Conservation (phyloP, 2,113 vertebrate species). For the Cryptotis parvus region DNA sequence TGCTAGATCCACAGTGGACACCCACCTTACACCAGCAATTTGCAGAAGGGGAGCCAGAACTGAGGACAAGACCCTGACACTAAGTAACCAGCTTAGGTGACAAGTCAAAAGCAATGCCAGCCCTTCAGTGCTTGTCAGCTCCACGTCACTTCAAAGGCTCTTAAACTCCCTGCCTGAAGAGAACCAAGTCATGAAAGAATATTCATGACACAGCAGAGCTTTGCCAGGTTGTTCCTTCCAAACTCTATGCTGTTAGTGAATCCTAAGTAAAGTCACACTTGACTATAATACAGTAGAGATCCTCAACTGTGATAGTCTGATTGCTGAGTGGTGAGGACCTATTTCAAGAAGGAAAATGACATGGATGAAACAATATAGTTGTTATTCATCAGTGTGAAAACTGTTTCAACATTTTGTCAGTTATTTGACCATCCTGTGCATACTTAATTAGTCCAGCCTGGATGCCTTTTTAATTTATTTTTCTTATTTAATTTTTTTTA, state of each 20-base stretch:
- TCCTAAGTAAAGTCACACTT: not conserved
- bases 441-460: not conserved
- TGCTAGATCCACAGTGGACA: too few species aligned
- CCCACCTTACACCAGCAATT: not conserved
- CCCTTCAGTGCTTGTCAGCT: not conserved
- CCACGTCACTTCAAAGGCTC: not conserved
- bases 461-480: too few species aligned
- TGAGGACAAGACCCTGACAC: not conserved
- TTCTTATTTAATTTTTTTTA: too few species aligned
- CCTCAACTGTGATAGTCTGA: not conserved
- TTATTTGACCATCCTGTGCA: accelerated
- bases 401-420: not conserved
- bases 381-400: not conserved
- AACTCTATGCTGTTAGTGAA: not conserved
- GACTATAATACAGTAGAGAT: too few species aligned
- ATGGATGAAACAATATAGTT: not conserved
- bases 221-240: not conserved
- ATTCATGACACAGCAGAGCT: not conserved
- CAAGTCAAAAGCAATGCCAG: not conserved
- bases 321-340: not conserved
- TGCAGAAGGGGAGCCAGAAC: not conserved
- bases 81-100: not conserved
- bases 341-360: not conserved
- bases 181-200: not conserved
- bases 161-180: conserved; percentile 11